phyloP scores from a whole-genome alignment of 1,140 invertebrate genomes.

The Polyergus mexicanus region DNA sequence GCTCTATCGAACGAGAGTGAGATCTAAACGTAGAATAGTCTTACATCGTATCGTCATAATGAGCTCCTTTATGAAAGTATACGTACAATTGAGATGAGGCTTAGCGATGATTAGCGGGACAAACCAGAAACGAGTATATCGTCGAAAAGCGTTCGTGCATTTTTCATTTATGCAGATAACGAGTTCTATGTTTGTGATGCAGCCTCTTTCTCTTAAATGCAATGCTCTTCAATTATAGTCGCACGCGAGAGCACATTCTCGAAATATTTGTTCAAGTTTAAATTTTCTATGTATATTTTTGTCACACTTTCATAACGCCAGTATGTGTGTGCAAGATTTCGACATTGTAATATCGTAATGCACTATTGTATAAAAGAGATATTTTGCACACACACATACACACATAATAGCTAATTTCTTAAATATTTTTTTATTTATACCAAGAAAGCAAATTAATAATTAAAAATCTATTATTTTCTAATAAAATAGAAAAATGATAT shows the following conservation, averaged over 20 bases:
- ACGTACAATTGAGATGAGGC: constrained; percentile 28
- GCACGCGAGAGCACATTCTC: not conserved
- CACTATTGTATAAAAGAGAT: not conserved
- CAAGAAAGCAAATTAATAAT: not conserved
- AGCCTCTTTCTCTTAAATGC: not conserved
- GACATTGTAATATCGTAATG: not conserved
- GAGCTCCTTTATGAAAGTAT: constrained; percentile 70
- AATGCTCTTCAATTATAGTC: not conserved
- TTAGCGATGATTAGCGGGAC: constrained; percentile 9
- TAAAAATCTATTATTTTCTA: too few relatives aligned
- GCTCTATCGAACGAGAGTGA: constrained; percentile 20
- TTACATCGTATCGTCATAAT: constrained; percentile 59
- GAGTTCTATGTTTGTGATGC: constrained; percentile 22
- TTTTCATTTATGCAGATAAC: constrained; percentile 2
- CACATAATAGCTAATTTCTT: not conserved
- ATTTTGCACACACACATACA: not conserved
- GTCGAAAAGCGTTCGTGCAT: constrained; percentile 18
- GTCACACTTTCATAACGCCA: not conserved
- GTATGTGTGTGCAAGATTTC: not conserved
- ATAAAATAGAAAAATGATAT: too few relatives aligned
- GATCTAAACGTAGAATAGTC: constrained; percentile 45
- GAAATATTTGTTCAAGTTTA: constrained; percentile 16
- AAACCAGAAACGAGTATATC: constrained; percentile 28
- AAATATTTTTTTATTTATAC: constrained; percentile 10
- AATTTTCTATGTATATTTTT: not conserved